Evolutionary conservation across 2,113 vertebrate genomes (phyloP).

Genomic region (Festucalex cinctus): DNA sequence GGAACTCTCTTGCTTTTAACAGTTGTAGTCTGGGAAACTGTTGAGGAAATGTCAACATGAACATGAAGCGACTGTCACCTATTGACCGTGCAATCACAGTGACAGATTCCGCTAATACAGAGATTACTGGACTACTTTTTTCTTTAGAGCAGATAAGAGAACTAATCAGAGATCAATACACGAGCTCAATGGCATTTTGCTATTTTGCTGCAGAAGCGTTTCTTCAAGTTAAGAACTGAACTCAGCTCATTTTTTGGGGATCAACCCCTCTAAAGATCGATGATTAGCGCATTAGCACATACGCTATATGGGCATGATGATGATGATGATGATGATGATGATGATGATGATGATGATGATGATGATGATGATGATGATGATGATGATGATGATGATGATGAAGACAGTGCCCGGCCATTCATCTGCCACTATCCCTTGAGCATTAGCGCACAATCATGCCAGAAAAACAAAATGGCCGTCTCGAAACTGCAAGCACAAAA

Average conservation of each 20-base stretch:
- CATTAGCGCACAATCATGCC: no score
- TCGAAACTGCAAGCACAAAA: no score
- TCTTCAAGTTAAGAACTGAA: conserved; percentile 53
- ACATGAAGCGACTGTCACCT: neutral
- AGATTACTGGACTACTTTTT: conserved; percentile 35
- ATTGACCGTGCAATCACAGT: conserved; percentile 9
- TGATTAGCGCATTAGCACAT: neutral
- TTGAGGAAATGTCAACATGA: neutral
- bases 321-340: no score
- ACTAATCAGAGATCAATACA: conserved; percentile 61
- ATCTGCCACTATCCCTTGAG: no score
- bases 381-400: no score
- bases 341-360: no score
- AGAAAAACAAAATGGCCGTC: no score
- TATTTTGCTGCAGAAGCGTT: conserved; percentile 46
- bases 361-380: no score
- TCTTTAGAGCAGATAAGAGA: conserved; percentile 45
- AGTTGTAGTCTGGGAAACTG: no score
- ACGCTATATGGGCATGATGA: no score
- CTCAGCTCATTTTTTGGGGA: conserved; percentile 32
- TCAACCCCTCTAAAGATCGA: conserved; percentile 7
- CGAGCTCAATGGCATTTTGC: conserved; percentile 48
- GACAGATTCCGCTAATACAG: conserved; percentile 8
- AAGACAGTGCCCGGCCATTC: no score
- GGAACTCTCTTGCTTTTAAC: no score